Conservation (phyloP, 1,140 invertebrate species). For the Yoshiicerus persimilis region DNA sequence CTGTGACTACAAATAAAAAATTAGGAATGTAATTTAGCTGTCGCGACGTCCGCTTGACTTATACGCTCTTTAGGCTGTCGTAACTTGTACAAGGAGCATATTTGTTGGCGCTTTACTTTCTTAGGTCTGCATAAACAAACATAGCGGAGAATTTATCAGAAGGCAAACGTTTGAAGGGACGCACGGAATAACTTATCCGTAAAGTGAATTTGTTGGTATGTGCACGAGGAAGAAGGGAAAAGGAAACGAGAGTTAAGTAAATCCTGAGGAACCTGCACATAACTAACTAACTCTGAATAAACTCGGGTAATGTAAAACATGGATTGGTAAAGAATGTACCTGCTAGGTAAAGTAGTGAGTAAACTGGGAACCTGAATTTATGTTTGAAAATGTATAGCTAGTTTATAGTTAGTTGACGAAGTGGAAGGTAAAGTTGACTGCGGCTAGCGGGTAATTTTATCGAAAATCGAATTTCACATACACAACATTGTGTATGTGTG, state of each 20-base stretch:
- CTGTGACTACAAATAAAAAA: too few relatives aligned
- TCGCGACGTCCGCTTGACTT: too few relatives aligned
- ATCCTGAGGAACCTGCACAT: background rate
- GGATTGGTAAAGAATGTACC: background rate
- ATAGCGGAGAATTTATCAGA: background rate
- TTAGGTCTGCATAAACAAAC: background rate
- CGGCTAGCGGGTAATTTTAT: conserved; percentile 2
- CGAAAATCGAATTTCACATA: conserved; percentile 20
- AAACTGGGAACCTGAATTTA: background rate
- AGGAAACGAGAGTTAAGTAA: background rate
- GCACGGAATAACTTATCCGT: too few relatives aligned
- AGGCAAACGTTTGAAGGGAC: background rate
- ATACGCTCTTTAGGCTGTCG: too few relatives aligned
- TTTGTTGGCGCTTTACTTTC: background rate
- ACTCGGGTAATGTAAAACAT: background rate
- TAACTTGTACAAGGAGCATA: too few relatives aligned
- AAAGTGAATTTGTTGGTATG: background rate
- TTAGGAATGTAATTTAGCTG: too few relatives aligned
- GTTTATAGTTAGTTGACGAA: background rate
- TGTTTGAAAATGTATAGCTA: background rate
- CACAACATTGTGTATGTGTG: background rate
- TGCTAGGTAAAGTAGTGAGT: background rate
- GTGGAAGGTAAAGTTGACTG: background rate
- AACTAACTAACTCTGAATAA: background rate
- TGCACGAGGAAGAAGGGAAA: background rate